These are phyloP conservation scores for Eonycteris spelaea DNA, from an alignment of 2,113 vertebrate genomes.

Conservation along the genomic window DNA sequence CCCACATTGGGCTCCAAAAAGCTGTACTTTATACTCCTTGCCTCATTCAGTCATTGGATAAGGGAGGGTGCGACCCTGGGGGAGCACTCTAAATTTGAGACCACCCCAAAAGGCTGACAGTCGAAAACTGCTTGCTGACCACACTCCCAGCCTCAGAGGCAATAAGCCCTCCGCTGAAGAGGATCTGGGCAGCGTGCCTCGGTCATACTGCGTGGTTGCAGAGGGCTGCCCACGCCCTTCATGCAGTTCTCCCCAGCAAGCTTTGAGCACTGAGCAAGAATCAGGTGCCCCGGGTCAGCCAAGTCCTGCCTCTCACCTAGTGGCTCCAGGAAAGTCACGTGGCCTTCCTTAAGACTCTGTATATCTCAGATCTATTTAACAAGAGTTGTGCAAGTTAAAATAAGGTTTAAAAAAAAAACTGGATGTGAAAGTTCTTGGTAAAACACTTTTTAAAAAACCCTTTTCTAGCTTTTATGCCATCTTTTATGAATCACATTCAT, in stretches of 20 bases:
- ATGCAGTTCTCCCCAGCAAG: neutral
- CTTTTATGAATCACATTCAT: neutral
- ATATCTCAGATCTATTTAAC: neutral
- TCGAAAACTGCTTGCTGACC: neutral
- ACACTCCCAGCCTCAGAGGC: neutral
- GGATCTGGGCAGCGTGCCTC: neutral
- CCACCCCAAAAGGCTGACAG: neutral
- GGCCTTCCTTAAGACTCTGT: neutral
- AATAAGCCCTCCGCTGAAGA: neutral
- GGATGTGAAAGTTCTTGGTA: neutral
- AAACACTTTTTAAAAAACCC: neutral
- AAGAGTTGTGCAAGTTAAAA: constrained; percentile 1
- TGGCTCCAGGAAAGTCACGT: neutral
- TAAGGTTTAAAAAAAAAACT: neutral
- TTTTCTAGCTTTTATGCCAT: neutral
- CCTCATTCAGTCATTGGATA: neutral
- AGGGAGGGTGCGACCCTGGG: neutral
- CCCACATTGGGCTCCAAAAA: neutral
- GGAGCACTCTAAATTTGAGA: neutral
- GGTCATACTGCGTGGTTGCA: neutral
- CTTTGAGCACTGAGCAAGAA: neutral
- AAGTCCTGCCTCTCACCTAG: neutral
- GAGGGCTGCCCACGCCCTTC: neutral
- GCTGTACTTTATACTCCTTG: neutral
- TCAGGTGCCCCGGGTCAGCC: neutral